Conservation (phyloP, 2,797 vertebrate genomes). For the Borostomias antarcticus region DNA sequence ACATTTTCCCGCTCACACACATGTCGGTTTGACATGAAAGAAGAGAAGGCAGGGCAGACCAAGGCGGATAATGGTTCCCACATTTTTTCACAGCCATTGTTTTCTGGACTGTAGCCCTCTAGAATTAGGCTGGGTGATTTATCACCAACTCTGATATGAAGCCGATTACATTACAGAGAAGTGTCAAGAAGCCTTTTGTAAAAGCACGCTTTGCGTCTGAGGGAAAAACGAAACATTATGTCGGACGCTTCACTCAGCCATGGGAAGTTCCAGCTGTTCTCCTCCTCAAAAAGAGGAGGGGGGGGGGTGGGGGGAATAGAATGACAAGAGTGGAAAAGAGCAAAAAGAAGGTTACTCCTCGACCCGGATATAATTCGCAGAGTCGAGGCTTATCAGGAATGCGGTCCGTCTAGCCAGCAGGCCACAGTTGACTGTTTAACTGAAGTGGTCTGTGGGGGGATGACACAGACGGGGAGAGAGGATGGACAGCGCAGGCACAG, state of each 20-base stretch:
- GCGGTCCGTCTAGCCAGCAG: slow-evolving; percentile 61
- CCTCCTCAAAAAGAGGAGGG: slow-evolving; percentile 42
- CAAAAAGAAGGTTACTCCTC: slow-evolving; percentile 46
- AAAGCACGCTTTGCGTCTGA: not conserved
- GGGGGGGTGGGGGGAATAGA: slow-evolving; percentile 17
- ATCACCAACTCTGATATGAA: slow-evolving; percentile 29
- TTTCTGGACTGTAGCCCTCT: slow-evolving; percentile 33
- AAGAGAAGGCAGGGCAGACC: slow-evolving; percentile 16
- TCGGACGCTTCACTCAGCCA: slow-evolving; percentile 36
- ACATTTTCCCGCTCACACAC: slow-evolving; percentile 10
- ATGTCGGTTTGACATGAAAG: slow-evolving; percentile 38
- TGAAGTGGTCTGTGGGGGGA: slow-evolving; percentile 54
- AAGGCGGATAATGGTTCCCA: slow-evolving; percentile 47
- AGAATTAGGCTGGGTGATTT: slow-evolving; percentile 35
- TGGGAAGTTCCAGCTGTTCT: slow-evolving; percentile 68
- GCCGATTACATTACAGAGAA: slow-evolving; percentile 24
- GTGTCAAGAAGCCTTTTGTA: slow-evolving; percentile 4
- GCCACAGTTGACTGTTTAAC: slow-evolving; percentile 73
- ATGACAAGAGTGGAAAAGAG: not conserved
- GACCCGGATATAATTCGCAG: slow-evolving; percentile 81
- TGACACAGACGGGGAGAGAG: slow-evolving; percentile 29
- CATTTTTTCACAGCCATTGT: slow-evolving; percentile 35
- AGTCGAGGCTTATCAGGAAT: slow-evolving; percentile 72
- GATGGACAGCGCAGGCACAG: slow-evolving; percentile 13
- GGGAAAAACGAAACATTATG: not conserved